Evolutionary conservation across 1,140 invertebrate genomes (phyloP), one percentile per base, ranked within the genome.

Genomic region (Lutraria rhynchaena): DNA sequence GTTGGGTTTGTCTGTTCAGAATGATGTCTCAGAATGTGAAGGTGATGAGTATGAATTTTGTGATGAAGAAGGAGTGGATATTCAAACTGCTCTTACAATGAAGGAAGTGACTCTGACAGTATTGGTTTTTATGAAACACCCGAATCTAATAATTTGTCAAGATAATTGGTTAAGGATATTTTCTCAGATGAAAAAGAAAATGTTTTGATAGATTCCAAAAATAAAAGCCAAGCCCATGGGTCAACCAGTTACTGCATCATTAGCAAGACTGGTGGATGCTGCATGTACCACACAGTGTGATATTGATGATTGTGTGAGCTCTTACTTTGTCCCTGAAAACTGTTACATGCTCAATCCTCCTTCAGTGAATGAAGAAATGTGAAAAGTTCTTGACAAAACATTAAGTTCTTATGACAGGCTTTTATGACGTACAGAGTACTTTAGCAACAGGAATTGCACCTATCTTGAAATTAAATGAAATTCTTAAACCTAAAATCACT

Each of bases 381-480:
- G 22, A 58, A 61, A 76, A n/a, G 19, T 51, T 19, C 13, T 76
- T 13, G 58, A 63, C 11, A 76, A 76, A 63, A 46, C 29, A 15
- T 1, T n/a, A 7, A 46, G 49, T 17, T 49, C 60, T n/a, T 51
- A 76, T 63, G 73, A 76, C 44, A 22, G 24, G 22, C 3, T 33
- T n/a, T 11, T 37, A n/a, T 33, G 71, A 76, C n/a, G 51, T 51
- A 41, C 73, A 76, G 29, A 15, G 9, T 24, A 22, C 11, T 13
- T 35, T 11, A 11, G 55, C 11, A 35, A n/a, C 73, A 76, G 57
- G 73, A n/a, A 51, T 63, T 29, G 41, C 22, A 27, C 58, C 73
- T 61, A 53, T 76, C 22, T 27, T 73, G 35, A 33, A 35, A 19
- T 35, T 61, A 61, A 31, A 5, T 3, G 33, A 61, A 13, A 35